Evolutionary conservation across 2,797 vertebrate genomes (phyloP), one percentile per base, ranked within the genome.

Genomic region (Neoniphon sammara): DNA sequence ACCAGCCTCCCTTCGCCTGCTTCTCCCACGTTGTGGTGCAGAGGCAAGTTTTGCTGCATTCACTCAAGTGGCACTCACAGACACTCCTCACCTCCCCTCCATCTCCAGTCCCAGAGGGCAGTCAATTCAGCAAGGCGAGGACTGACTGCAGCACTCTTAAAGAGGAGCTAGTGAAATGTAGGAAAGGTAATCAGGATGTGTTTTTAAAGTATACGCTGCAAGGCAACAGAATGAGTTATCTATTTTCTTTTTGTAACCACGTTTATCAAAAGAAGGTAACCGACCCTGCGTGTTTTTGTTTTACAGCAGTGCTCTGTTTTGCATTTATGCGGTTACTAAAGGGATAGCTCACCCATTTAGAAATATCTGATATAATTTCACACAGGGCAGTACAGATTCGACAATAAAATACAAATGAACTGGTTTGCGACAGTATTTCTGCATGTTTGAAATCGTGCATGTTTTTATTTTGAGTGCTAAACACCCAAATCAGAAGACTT

Each of bases 11-110:
- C 36, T 30, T 52, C 30, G 15, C 42, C 66, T 63, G 20, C 63
- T 74, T 62, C 70, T 60, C 9, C 42, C 49, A 58, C 68, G 57
- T 14, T 25, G 34, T 72, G 70, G 54, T 75, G 54, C 65, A 64
- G 61, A 75, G 47, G 47, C 39, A 55, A 30, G 58, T 71, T 85
- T 79, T 81, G 46, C 73, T 56, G 69, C 52, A 56, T 77, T 77
- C 73, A 34, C 77, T 49, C 47, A 68, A 89, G 73, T 83, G 78
- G 53, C 77, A 77, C 58, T 56, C 9, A 17, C 47, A 77, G 73
- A 77, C 56, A 20, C 25, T 21, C 14, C 65, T 66, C 65, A 63
- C 46, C 53, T 69, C 30, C 44, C 27, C 15, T 47, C 23, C 57
- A 57, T 58, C 30, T 30, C 47, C 27, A 14, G 25, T 57, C 49